Evolutionary conservation across 2,113 vertebrate genomes (phyloP), one percentile per base, ranked within the genome.

Genomic region (Anarrhichthys ocellatus): DNA sequence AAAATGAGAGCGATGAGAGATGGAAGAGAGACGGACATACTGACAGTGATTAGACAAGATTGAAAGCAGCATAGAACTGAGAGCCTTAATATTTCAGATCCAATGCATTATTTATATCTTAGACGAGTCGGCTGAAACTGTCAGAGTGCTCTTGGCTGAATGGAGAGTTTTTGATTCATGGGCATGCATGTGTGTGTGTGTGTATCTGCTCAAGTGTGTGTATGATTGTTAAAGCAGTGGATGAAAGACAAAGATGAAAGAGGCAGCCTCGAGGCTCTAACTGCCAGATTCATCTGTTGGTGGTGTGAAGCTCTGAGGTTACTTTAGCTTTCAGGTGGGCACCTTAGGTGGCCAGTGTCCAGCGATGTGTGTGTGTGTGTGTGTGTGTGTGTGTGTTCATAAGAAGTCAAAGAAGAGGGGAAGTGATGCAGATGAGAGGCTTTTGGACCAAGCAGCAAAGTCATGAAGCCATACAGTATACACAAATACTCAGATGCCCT

Each of bases 241-340:
- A 88, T 92, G 82, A 91, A 91, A 92, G 87, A 93, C 85, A 92
- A 90, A 93, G 91, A 94, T 93, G 89, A 94, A 93, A 94, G 92
- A 81, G 10, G 75, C 79, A 32, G 85, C 91, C 90, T 7, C 0
- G 66, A 90, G 89, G 86, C 86, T 62, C 62, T 81, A 83, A 89
- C 83, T 76, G 89, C n/a, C 13, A 84, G 88, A 89, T 89, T 88
- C 87, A 93, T 92, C 87, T 93, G 91, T 90, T 92, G 76, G 79
- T 78, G 69, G 65, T 72, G 77, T 58, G 76, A 85, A 67, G 56
- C 86, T 91, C 86, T 88, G 73, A 91, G 82, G 87, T 83, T 69
- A 71, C 81, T 83, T 78, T 81, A 81, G 76, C 54, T 64, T 75
- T 88, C 76, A 84, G 86, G 83, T 86, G 77, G 71, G 8, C 75